phyloP scores from a whole-genome alignment of 2,113 vertebrate genomes.

The Vimba vimba region DNA sequence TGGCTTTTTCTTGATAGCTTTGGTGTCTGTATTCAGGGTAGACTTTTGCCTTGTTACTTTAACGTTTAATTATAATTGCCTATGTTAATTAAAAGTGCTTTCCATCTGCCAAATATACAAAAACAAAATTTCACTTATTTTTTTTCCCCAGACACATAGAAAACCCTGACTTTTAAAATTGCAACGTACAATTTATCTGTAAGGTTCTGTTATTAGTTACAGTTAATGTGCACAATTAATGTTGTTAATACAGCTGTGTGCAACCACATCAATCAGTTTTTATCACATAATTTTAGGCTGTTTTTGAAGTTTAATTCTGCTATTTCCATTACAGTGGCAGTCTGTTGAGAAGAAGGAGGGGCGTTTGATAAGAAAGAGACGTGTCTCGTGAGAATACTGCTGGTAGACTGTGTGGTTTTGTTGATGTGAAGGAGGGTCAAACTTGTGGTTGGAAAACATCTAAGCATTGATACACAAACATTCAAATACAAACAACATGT shows the following conservation, averaged over 20 bases:
- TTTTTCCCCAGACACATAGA: not conserved
- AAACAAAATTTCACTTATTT: not conserved
- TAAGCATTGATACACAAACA: not conserved
- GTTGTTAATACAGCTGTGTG: not conserved
- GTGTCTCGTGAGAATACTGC: conserved; percentile 1
- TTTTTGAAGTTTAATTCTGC: not conserved
- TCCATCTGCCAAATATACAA: not conserved
- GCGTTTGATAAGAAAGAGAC: not conserved
- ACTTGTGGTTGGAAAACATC: conserved; percentile 12
- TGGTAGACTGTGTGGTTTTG: not conserved
- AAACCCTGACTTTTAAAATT: not conserved
- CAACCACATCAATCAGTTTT: not conserved
- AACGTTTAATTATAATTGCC: not conserved
- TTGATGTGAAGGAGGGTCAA: not conserved
- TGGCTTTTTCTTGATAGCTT: not conserved
- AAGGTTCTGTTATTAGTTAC: not conserved
- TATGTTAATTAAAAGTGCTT: not conserved
- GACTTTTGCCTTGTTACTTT: not conserved
- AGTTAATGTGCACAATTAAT: not conserved
- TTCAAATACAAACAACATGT: not conserved
- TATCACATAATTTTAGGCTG: not conserved
- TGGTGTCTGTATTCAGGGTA: not conserved
- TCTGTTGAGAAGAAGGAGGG: not conserved
- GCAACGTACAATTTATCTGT: not conserved
- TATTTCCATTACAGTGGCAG: not conserved